A percentile compares a stretch with the other conserved stretches of the same genome.
Conservation (phyloP, 1,140 invertebrate genomes). For the Tachypleus tridentatus region DNA sequence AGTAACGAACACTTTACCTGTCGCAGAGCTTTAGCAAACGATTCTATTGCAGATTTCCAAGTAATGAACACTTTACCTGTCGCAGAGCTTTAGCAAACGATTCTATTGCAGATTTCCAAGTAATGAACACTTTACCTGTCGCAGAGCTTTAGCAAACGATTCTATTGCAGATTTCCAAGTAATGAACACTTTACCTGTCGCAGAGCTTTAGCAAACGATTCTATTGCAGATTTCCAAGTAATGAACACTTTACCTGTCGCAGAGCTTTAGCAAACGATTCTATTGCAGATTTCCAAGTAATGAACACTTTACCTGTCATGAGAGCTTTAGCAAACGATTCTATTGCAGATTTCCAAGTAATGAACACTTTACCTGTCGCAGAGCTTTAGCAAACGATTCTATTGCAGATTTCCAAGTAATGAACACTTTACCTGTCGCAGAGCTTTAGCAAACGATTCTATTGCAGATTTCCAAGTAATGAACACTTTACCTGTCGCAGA, state of each 20-base stretch:
- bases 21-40: slow-evolving; percentile 75
- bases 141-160: slow-evolving; percentile 77
- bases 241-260: slow-evolving; percentile 30
- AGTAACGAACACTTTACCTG: slow-evolving; percentile 26
- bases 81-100: slow-evolving; percentile 76
- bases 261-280: slow-evolving; percentile 88
- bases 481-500: slow-evolving; percentile 39
- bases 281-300: slow-evolving; percentile 61
- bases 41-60: slow-evolving; percentile 86
- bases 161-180: slow-evolving; percentile 82
- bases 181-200: slow-evolving; percentile 30
- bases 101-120: slow-evolving; percentile 83
- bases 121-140: slow-evolving; percentile 29
- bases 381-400: slow-evolving; percentile 88
- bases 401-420: slow-evolving; percentile 59
- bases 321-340: slow-evolving; percentile 88
- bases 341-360: slow-evolving; percentile 61
- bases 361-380: slow-evolving; percentile 32
- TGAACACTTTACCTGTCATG: slow-evolving; percentile 30
- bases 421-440: slow-evolving; percentile 38
- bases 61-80: slow-evolving; percentile 27
- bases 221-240: slow-evolving; percentile 70
- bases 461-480: slow-evolving; percentile 51
- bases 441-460: slow-evolving; percentile 90
- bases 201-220: slow-evolving; percentile 83